Evolutionary conservation across 2,797 vertebrate species (phyloP).

Genomic region (Distichodus sexfasciatus): DNA sequence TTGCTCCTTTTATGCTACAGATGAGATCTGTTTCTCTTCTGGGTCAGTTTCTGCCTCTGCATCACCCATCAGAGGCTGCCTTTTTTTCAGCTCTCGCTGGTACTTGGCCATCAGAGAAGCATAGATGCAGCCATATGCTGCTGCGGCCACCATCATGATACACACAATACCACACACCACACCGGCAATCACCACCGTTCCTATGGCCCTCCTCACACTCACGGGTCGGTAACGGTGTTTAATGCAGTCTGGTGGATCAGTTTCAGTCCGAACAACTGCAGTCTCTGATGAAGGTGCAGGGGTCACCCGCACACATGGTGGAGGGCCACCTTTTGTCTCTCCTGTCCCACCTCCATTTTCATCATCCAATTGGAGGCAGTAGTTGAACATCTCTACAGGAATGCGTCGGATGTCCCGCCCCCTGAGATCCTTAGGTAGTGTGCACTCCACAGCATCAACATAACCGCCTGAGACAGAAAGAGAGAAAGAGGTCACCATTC

Average conservation of each 20-base stretch:
- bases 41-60: constrained; percentile 78
- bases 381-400: constrained; percentile 98
- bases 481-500: background rate
- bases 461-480: constrained; percentile 73
- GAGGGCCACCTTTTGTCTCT: constrained; percentile 55
- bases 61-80: constrained; percentile 95
- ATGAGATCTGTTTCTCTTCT: constrained; percentile 97
- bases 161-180: constrained; percentile 97
- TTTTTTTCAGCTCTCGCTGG: constrained; percentile 96
- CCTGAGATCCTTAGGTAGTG: constrained; percentile 94
- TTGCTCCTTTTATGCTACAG: constrained; percentile 90
- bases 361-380: constrained; percentile 93
- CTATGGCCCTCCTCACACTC: constrained; percentile 93
- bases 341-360: constrained; percentile 80
- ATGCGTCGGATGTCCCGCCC: constrained; percentile 93
- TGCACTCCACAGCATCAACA: constrained; percentile 90
- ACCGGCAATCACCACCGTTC: constrained; percentile 94
- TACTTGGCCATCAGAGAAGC: constrained; percentile 99
- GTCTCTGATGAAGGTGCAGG: constrained; percentile 42
- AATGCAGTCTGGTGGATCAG: constrained; percentile 80
- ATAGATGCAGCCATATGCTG: constrained; percentile 96
- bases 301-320: constrained; percentile 70
- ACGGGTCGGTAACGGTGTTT: constrained; percentile 87
- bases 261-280: constrained; percentile 53
- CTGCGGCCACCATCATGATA: constrained; percentile 99